Base-by-base conservation (phyloP, 2,888 invertebrate genomes). In the Troides helena region DNA sequence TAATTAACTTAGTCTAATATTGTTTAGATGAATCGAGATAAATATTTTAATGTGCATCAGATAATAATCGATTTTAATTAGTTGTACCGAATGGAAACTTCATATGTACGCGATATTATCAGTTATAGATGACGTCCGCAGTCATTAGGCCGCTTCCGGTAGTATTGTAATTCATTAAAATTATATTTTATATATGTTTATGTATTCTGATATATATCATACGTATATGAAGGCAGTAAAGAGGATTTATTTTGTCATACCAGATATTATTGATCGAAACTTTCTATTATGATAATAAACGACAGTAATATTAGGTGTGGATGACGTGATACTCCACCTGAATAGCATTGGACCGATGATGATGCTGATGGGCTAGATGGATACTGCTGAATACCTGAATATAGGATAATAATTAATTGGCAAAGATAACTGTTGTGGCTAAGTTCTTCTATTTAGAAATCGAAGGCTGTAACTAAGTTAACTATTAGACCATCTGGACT, bases 41-140 rank as follows among this genome's bases (percentile, higher is more conserved):
- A 70, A 68, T 53, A 59, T 67, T 67, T 70, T 71, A 58, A 71
- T 67, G 36, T 65, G 60, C 56, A 50, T 50, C 43, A 64, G 67
- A 71, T 71, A 71, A 50, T 67, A 46, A 71, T 71, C 70, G 67
- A 67, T 65, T 71, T 71, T 68, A 67, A 71, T 67, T 67, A 68
- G 67, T 67, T 67, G 61, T 67, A 67, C 10, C 65, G 50, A 71
- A 71, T 65, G 67, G 63, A 64, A 67, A 71, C 61, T 60, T 67
- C 12, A 64, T 36, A 63, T 62, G 65, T 46, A 65, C 7, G 61
- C 61, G 70, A 71, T 71, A 39, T 61, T 63, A 71, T 71, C 70
- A 67, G 60, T 67, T 67, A 70, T 65, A 61, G 43, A 67, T 67
- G 63, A 57, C 67, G 67, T 64, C 61, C 67, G 70, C 30, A 56